Evolutionary conservation across 2,113 vertebrate genomes (phyloP).

Genomic region (Thamnaconus septentrionalis): DNA sequence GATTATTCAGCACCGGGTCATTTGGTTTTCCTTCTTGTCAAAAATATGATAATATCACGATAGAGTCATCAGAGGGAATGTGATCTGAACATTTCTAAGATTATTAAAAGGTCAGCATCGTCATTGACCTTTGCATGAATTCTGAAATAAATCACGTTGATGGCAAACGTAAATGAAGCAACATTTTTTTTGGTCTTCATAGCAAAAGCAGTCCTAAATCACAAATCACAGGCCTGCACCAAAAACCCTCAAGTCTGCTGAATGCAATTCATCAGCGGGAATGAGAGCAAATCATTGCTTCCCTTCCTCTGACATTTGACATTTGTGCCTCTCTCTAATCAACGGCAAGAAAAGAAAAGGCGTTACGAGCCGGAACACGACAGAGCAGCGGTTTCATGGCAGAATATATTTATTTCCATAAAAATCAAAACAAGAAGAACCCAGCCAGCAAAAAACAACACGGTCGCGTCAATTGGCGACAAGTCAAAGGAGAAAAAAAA

Average conservation of each 20-base stretch:
- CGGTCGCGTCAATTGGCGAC: conserved; percentile 17
- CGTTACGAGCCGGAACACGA: conserved; percentile 5
- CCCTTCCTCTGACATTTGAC: neutral
- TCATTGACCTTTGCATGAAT: conserved; percentile 5
- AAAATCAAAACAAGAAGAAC: conserved; percentile 55
- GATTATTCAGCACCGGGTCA: too few species aligned
- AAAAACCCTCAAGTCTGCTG: neutral
- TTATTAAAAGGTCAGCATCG: conserved; percentile 16
- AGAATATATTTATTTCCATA: conserved; percentile 70
- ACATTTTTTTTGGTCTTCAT: neutral
- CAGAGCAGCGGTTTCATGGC: conserved; percentile 27
- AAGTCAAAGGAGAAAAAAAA: neutral
- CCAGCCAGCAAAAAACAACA: conserved; percentile 3
- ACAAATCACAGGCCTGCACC: neutral
- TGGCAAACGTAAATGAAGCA: conserved; percentile 1
- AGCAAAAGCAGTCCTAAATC: neutral
- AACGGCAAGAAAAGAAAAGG: conserved; percentile 1
- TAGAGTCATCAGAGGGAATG: too few species aligned
- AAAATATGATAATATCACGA: too few species aligned
- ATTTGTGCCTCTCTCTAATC: conserved; percentile 4
- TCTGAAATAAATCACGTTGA: conserved; percentile 1
- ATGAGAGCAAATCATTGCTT: neutral
- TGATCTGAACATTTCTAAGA: neutral
- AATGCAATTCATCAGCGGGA: neutral
- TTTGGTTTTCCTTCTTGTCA: too few species aligned